These are phyloP conservation scores for Cyclura pinguis DNA, from an alignment of 2,797 vertebrate genomes.

Conservation along the genomic window DNA sequence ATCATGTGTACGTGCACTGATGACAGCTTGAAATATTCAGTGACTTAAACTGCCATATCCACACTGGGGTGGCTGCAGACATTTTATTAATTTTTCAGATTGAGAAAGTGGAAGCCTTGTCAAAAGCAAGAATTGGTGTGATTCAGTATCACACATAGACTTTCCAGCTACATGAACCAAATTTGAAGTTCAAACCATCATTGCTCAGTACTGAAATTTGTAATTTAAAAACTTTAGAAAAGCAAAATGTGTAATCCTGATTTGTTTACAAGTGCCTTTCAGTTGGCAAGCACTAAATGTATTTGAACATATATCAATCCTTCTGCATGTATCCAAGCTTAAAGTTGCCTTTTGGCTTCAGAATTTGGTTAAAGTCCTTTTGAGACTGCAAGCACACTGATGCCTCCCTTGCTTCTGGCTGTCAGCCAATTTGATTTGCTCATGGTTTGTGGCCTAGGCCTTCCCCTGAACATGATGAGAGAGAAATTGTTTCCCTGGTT, in stretches of 20 bases:
- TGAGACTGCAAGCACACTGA: background rate
- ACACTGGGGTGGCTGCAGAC: background rate
- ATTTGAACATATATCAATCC: background rate
- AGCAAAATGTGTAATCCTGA: background rate
- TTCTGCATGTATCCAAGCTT: background rate
- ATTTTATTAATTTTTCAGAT: background rate
- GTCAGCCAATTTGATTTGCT: conserved; percentile 10
- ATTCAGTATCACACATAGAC: background rate
- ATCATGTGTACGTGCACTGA: background rate
- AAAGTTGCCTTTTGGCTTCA: background rate
- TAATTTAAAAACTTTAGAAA: background rate
- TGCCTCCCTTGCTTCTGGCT: background rate
- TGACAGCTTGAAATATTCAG: background rate
- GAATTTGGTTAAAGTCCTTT: background rate
- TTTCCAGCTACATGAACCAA: background rate
- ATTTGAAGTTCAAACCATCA: background rate
- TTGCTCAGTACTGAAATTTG: background rate
- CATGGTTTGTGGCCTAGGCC: background rate
- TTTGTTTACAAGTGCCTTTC: background rate
- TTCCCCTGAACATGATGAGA: background rate
- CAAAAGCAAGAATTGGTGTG: background rate
- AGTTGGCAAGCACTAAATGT: background rate
- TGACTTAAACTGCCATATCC: background rate
- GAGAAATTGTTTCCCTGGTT: conserved; percentile 25
- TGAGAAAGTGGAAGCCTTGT: background rate